These are phyloP conservation scores for Lycaena phlaeas DNA, from an alignment of 2,888 invertebrate species.

Conservation along the genomic window DNA sequence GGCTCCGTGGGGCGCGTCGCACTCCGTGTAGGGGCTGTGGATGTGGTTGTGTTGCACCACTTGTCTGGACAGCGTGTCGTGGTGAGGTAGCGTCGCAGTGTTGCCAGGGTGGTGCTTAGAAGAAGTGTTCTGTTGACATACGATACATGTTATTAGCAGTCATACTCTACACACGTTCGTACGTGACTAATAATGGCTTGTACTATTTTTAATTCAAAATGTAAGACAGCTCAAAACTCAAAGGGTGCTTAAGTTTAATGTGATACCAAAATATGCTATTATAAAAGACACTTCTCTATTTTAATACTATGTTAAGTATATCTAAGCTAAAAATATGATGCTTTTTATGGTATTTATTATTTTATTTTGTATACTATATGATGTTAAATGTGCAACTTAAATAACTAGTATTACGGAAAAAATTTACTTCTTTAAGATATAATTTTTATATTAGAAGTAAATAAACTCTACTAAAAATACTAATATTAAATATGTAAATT, in stretches of 20 bases:
- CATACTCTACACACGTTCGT: neutral
- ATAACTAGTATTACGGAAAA: too few relatives aligned
- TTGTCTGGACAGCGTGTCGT: conserved; percentile 68
- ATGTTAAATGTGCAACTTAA: too few relatives aligned
- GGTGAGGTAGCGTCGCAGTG: conserved; percentile 79
- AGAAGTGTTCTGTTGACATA: conserved; percentile 82
- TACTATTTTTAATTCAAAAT: neutral
- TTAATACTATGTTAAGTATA: too few relatives aligned
- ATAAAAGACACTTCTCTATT: too few relatives aligned
- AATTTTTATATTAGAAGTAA: too few relatives aligned
- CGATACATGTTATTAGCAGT: neutral
- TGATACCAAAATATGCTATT: too few relatives aligned
- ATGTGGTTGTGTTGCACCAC: conserved; percentile 64
- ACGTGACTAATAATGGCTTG: neutral
- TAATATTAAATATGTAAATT: too few relatives aligned
- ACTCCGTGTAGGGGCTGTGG: conserved; percentile 70
- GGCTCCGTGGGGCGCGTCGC: conserved; percentile 40
- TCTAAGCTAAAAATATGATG: too few relatives aligned
- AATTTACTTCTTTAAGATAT: too few relatives aligned
- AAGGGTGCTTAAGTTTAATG: neutral
- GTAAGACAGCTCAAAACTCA: conserved; percentile 25
- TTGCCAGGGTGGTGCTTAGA: conserved; percentile 82
- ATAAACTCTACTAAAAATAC: too few relatives aligned
- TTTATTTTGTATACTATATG: too few relatives aligned
- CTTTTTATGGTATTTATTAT: too few relatives aligned